Percentiles rank a stretch among this genome's conserved stretches.
Evolutionary conservation across 2,888 invertebrate genomes (phyloP).

Genomic region (Drosophila tripunctata): DNA sequence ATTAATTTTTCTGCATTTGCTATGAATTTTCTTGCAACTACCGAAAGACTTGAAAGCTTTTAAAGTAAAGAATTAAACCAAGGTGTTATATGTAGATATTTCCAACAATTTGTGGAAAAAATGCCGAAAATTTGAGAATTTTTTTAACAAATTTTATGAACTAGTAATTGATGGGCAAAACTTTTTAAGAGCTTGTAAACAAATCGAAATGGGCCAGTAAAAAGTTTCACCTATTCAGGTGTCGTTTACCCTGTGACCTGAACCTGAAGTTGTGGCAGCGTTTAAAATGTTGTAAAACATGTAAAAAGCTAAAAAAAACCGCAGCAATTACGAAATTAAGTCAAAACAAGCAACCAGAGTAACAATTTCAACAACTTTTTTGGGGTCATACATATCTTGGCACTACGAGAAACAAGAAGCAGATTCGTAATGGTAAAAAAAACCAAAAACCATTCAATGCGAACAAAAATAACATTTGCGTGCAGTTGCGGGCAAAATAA

Average conservation of each 20-base stretch:
- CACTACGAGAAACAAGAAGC: conserved; percentile 17
- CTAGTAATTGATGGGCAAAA: too few relatives aligned
- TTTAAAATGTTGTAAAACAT: conserved; percentile 26
- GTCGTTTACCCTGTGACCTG: neutral
- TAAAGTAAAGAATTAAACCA: too few relatives aligned
- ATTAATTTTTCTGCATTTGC: too few relatives aligned
- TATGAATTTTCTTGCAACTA: too few relatives aligned
- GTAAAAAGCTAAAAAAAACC: neutral
- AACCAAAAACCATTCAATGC: neutral
- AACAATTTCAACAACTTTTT: conserved; percentile 40
- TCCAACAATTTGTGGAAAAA: too few relatives aligned
- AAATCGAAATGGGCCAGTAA: too few relatives aligned
- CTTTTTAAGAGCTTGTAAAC: too few relatives aligned
- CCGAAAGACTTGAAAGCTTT: too few relatives aligned
- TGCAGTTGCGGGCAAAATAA: conserved; percentile 31
- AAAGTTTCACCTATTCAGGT: neutral
- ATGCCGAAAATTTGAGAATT: too few relatives aligned
- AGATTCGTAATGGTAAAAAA: neutral
- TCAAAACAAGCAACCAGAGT: conserved; percentile 25
- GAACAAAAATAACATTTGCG: conserved; percentile 45
- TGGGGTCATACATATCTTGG: conserved; percentile 43
- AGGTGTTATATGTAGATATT: too few relatives aligned
- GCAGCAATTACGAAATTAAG: conserved; percentile 47
- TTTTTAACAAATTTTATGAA: too few relatives aligned
- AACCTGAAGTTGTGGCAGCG: neutral